Evolutionary conservation across 2,888 invertebrate genomes (phyloP).

Genomic region (Trissoscelio sp.): DNA sequence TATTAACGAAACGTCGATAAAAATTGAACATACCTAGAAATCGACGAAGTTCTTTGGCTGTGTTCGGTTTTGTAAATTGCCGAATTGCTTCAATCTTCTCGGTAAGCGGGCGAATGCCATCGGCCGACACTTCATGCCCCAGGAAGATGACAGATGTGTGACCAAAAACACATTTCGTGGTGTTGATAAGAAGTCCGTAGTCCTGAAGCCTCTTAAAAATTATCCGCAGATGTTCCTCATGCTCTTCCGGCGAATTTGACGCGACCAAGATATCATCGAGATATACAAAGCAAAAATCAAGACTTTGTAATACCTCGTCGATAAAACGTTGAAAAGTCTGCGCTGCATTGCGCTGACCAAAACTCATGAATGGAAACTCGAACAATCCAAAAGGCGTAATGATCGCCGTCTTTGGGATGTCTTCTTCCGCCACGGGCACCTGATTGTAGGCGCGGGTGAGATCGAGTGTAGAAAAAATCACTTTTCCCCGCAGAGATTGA

Average conservation of each 20-base stretch:
- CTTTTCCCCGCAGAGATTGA: not conserved
- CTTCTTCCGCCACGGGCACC: too few species aligned
- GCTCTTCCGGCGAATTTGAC: not conserved
- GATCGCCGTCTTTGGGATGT: too few species aligned
- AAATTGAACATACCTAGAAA: not conserved
- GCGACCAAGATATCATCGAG: too few species aligned
- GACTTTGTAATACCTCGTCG: too few species aligned
- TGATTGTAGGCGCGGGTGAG: not conserved
- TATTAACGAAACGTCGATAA: not conserved
- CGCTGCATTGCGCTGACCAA: not conserved
- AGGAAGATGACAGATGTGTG: slow-evolving; percentile 31
- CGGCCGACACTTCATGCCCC: slow-evolving; percentile 46
- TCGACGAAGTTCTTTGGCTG: too few species aligned
- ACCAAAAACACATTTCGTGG: slow-evolving; percentile 66
- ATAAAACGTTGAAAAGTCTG: too few species aligned
- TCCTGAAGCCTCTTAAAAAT: slow-evolving; percentile 47
- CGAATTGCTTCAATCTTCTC: slow-evolving; percentile 64
- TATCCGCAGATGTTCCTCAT: not conserved
- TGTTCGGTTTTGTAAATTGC: too few species aligned
- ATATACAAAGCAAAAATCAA: slow-evolving; percentile 69
- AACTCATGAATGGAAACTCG: not conserved
- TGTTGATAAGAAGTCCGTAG: slow-evolving; percentile 71
- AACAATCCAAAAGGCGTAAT: too few species aligned
- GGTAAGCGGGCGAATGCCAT: slow-evolving; percentile 52
- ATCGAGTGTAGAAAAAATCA: not conserved